These are phyloP conservation scores for Cyphomyrus plagiostoma DNA, from an alignment of 2,113 vertebrate genomes.

Conservation along the genomic window DNA sequence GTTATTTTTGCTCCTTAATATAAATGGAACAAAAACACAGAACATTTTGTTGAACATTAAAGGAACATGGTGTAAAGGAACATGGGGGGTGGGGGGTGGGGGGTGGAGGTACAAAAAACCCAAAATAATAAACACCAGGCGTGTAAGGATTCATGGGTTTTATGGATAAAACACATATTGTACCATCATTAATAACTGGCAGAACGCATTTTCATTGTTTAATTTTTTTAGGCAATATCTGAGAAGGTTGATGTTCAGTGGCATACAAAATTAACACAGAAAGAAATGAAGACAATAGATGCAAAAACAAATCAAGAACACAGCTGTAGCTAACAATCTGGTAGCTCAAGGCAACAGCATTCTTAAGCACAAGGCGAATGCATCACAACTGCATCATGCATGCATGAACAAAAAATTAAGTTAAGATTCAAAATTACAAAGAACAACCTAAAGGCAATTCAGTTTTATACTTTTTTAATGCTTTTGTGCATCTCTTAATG, in stretches of 20 bases:
- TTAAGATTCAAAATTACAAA: neutral
- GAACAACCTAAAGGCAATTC: neutral
- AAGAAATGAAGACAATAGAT: conserved; percentile 13
- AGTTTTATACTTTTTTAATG: neutral
- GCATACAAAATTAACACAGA: neutral
- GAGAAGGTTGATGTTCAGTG: neutral
- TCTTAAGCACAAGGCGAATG: neutral
- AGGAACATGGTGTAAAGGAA: conserved; percentile 12
- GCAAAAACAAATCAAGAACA: neutral
- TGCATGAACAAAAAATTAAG: neutral
- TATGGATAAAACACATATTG: neutral
- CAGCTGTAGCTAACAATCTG: neutral
- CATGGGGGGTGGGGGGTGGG: neutral
- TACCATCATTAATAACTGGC: neutral
- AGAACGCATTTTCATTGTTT: neutral
- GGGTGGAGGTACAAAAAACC: neutral
- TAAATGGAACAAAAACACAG: conserved; percentile 8
- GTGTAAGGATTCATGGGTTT: conserved; percentile 7
- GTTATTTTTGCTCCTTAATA: neutral
- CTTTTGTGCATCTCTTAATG: neutral
- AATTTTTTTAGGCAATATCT: neutral
- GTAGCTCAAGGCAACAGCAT: neutral
- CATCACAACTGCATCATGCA: conserved; percentile 11
- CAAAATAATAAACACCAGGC: neutral
- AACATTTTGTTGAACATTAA: neutral